These are phyloP conservation scores for Acrossocheilus fasciatus DNA, from an alignment of 2,797 vertebrate genomes.

Conservation along the genomic window DNA sequence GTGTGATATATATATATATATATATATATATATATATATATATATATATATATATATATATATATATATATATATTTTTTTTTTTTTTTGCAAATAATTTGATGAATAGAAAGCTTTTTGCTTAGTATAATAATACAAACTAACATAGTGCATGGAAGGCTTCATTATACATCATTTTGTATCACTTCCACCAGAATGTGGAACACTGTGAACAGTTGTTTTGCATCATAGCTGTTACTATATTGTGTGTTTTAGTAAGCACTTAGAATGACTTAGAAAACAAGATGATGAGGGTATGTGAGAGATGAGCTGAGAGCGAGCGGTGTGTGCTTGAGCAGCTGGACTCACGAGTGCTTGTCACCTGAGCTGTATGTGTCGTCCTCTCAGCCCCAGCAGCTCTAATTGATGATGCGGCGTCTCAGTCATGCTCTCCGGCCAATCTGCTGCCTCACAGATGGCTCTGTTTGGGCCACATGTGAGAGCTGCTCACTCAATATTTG, in stretches of 20 bases:
- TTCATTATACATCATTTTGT: background rate
- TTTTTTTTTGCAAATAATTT: too few species aligned
- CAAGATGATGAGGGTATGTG: background rate
- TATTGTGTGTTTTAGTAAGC: background rate
- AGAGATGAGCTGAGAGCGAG: conserved; percentile 8
- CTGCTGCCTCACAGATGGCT: conserved; percentile 55
- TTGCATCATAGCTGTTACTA: background rate
- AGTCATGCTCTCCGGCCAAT: conserved; percentile 48
- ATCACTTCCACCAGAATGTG: background rate
- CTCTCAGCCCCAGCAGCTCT: conserved; percentile 52
- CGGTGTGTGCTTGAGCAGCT: conserved; percentile 37
- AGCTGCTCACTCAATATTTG: conserved; percentile 51
- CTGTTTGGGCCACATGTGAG: conserved; percentile 51
- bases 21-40: too few species aligned
- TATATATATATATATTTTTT: background rate
- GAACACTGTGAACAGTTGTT: background rate
- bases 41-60: background rate
- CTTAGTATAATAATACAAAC: too few species aligned
- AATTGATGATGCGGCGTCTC: conserved; percentile 56
- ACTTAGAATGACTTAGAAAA: background rate
- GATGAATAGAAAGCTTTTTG: background rate
- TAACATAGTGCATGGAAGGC: too few species aligned
- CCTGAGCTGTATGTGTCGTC: conserved; percentile 25
- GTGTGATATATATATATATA: background rate
- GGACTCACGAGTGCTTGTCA: conserved; percentile 37